phyloP scores from a whole-genome alignment of 2,113 vertebrate species.

The Bubo blakistoni region DNA sequence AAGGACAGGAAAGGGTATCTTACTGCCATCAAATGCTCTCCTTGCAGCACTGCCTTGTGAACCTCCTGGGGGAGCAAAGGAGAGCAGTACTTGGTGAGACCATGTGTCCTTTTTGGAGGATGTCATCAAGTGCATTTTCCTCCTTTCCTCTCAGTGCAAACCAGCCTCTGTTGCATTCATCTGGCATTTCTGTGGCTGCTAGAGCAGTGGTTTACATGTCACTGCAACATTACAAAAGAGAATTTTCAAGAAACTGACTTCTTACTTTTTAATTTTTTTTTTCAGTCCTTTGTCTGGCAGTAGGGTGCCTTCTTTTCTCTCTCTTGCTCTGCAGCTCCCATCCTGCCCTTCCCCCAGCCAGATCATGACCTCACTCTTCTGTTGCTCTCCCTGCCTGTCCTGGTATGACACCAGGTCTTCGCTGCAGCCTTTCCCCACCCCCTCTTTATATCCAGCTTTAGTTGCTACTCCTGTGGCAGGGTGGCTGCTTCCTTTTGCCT shows the following conservation, averaged over 20 bases:
- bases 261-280: neutral
- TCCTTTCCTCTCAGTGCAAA: neutral
- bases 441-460: neutral
- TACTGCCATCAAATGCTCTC: neutral
- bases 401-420: neutral
- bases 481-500: neutral
- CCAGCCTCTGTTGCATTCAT: neutral
- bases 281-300: neutral
- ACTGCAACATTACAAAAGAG: neutral
- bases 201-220: neutral
- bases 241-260: neutral
- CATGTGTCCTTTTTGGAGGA: neutral
- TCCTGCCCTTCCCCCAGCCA: neutral
- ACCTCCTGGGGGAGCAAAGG: neutral
- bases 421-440: neutral
- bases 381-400: neutral
- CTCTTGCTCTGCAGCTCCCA: neutral
- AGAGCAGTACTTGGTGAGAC: neutral
- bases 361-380: neutral
- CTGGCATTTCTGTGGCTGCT: neutral
- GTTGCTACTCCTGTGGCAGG: neutral
- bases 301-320: neutral
- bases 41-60: neutral
- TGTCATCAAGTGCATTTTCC: neutral
- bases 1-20: neutral